A percentile compares a stretch with the other conserved stretches of the same genome.
These are phyloP conservation scores for Peromyscus leucopus DNA, from an alignment of 2,113 vertebrate species.

Conservation along the genomic window DNA sequence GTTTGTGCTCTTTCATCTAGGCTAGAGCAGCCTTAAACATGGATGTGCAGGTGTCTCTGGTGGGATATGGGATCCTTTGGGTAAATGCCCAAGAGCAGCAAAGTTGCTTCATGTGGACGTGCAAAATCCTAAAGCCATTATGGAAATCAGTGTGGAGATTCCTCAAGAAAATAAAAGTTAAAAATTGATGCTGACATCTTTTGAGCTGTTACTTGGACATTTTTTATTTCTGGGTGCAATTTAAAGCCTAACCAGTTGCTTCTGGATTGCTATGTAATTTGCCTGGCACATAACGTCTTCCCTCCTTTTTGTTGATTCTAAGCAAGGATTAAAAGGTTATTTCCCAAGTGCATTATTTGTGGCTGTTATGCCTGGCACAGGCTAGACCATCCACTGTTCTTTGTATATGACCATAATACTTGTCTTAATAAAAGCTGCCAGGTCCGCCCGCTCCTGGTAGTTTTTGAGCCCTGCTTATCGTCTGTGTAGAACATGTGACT, in stretches of 20 bases:
- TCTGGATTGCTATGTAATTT: slow-evolving; percentile 2
- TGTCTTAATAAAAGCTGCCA: neutral
- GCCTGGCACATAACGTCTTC: neutral
- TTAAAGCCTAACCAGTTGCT: slow-evolving; percentile 5
- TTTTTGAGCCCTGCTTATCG: neutral
- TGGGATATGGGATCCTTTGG: neutral
- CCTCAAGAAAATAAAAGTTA: neutral
- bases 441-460: neutral
- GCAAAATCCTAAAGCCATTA: neutral
- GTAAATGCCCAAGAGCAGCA: neutral
- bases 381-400: neutral
- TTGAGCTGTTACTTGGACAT: slow-evolving; percentile 4
- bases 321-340: slow-evolving; percentile 35
- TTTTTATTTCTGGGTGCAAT: slow-evolving; percentile 35
- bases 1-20: neutral
- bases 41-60: no score
- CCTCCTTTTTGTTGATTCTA: slow-evolving; percentile 27
- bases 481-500: neutral
- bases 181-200: neutral
- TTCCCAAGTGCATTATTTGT: slow-evolving; percentile 41
- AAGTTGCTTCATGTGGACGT: neutral
- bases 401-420: neutral
- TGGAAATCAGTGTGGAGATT: no score
- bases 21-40: neutral
- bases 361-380: neutral